These are phyloP conservation scores for Melospiza melodia DNA, from an alignment of 2,113 vertebrate genomes.

Conservation along the genomic window DNA sequence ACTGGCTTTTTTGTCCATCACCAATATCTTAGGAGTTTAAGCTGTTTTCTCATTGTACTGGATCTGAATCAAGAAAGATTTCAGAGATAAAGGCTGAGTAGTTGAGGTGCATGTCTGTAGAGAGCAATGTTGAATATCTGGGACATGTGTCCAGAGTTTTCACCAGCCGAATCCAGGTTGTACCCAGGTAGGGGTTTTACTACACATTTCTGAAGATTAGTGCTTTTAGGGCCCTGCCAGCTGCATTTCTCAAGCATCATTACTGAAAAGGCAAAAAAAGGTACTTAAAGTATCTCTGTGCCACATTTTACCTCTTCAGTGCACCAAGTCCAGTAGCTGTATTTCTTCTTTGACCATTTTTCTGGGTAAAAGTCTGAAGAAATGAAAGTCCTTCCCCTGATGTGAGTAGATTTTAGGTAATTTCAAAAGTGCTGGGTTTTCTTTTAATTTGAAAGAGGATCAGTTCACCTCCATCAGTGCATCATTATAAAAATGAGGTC, in stretches of 20 bases:
- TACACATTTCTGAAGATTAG: not conserved
- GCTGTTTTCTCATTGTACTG: not conserved
- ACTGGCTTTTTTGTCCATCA: fast-evolving
- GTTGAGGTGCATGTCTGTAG: not conserved
- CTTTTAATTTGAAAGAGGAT: not conserved
- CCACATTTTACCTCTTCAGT: not conserved
- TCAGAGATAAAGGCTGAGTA: not conserved
- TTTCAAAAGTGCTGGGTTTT: not conserved
- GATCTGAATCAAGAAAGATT: not conserved
- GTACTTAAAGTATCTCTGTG: not conserved
- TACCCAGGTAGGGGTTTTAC: not conserved
- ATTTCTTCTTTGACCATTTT: not conserved
- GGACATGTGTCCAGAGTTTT: not conserved
- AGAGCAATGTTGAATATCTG: not conserved
- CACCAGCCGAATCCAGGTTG: not conserved
- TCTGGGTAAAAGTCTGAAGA: not conserved
- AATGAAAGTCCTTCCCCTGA: not conserved
- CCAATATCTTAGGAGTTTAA: not conserved
- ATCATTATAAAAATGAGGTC: not conserved
- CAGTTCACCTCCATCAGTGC: not conserved
- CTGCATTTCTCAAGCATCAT: not conserved
- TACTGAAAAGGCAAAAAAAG: not conserved
- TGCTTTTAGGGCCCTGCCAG: not conserved
- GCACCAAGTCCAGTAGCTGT: not conserved
- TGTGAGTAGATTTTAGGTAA: not conserved